phyloP scores from a whole-genome alignment of 2,888 invertebrate species.

The Agriopis aurantiaria region DNA sequence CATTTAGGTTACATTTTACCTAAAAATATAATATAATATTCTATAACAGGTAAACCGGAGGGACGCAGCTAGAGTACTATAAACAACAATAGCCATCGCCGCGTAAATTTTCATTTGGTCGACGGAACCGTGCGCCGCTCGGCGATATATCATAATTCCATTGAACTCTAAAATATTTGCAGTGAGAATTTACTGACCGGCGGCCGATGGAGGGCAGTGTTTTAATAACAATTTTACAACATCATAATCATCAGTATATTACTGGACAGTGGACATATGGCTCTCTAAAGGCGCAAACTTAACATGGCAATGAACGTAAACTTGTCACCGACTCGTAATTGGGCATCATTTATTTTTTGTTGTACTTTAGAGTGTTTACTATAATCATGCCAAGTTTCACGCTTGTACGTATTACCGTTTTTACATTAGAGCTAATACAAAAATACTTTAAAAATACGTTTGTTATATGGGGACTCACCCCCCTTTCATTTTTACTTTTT shows the following conservation, averaged over 20 bases:
- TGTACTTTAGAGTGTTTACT: too few relatives aligned
- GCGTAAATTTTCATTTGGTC: constrained; percentile 74
- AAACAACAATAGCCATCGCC: constrained; percentile 58
- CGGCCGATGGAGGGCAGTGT: constrained; percentile 41
- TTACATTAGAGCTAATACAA: too few relatives aligned
- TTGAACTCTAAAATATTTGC: constrained; percentile 75
- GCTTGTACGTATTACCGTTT: too few relatives aligned
- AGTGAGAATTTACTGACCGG: constrained; percentile 48
- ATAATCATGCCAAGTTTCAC: too few relatives aligned
- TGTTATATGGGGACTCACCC: too few relatives aligned
- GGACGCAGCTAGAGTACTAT: constrained; percentile 33
- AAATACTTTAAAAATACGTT: too few relatives aligned
- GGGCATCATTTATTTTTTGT: too few relatives aligned
- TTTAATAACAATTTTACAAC: constrained; percentile 1
- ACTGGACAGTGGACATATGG: background rate
- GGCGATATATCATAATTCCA: constrained; percentile 75
- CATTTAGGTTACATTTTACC: too few relatives aligned
- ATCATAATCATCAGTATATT: background rate
- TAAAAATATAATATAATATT: background rate
- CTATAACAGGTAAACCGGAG: background rate
- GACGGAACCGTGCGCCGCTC: constrained; percentile 46
- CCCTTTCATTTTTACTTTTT: too few relatives aligned
- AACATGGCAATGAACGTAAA: too few relatives aligned
- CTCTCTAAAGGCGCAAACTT: background rate
- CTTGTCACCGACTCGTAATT: too few relatives aligned